phyloP scores from a whole-genome alignment of 35 echinoderm and acorn worm species.

The Amphiura filiformis region DNA sequence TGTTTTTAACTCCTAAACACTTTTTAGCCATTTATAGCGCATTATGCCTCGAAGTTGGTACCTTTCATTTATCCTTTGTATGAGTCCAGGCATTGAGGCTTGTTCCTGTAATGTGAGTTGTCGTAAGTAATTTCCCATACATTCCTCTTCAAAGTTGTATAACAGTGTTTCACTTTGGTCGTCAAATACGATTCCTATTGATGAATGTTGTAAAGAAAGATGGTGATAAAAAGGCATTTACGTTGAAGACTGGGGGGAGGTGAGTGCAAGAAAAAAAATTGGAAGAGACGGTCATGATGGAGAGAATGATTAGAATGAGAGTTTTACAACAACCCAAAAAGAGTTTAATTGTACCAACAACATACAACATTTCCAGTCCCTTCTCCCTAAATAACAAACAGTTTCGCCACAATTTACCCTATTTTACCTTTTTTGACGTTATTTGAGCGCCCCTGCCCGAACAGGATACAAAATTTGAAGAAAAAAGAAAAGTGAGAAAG shows the following conservation, averaged over 20 bases:
- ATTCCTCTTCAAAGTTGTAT: slow-evolving; percentile 83
- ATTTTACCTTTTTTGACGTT: too few relatives aligned
- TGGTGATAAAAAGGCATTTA: not conserved
- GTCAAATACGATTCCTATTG: slow-evolving; percentile 65
- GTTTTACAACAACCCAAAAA: too few relatives aligned
- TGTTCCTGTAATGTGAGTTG: slow-evolving; percentile 46
- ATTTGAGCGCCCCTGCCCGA: too few relatives aligned
- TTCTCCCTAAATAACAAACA: too few relatives aligned
- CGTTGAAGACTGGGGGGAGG: not conserved
- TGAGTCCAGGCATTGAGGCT: slow-evolving; percentile 31
- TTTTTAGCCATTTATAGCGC: too few relatives aligned
- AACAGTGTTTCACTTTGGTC: slow-evolving; percentile 53
- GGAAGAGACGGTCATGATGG: not conserved
- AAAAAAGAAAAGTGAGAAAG: too few relatives aligned
- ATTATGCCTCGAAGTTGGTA: not conserved
- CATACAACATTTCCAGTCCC: too few relatives aligned
- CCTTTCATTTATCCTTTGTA: slow-evolving; percentile 38
- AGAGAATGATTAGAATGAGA: too few relatives aligned
- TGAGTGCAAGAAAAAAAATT: not conserved
- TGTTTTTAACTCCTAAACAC: too few relatives aligned
- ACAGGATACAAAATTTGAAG: too few relatives aligned
- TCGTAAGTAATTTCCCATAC: slow-evolving; percentile 18
- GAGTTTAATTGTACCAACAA: too few relatives aligned
- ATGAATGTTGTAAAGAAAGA: not conserved
- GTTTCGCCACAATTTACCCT: too few relatives aligned